A percentile compares a stretch with the other conserved stretches of the same genome.
phyloP scores from a whole-genome alignment of 2,888 invertebrate genomes.

The Cancer borealis region DNA sequence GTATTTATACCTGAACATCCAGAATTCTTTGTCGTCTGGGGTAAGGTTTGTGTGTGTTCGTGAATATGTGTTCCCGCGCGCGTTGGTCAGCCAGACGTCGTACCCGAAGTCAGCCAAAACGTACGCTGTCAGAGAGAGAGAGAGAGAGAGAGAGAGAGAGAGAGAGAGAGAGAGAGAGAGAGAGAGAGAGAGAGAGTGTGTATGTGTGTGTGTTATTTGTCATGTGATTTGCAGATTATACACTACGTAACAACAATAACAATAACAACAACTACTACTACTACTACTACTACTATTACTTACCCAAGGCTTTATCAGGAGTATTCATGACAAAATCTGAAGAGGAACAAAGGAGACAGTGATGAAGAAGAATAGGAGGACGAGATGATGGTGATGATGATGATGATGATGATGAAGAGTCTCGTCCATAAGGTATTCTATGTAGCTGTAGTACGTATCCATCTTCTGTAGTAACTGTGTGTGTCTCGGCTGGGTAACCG shows the following conservation, averaged over 20 bases:
- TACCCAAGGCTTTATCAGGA: conserved; percentile 84
- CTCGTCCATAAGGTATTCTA: conserved; percentile 82
- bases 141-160: no score
- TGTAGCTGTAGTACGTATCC: conserved; percentile 82
- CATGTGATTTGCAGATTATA: no score
- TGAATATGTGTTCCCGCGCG: conserved; percentile 87
- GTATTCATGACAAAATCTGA: conserved; percentile 88
- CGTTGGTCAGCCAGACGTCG: conserved; percentile 91
- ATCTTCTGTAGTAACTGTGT: conserved; percentile 81
- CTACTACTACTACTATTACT: no score
- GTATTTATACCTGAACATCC: conserved; percentile 83
- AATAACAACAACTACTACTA: conserved; percentile 12
- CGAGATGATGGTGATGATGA: no score
- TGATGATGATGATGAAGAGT: not conserved
- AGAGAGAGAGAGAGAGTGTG: no score
- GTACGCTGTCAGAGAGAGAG: no score
- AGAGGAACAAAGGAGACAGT: conserved; percentile 86
- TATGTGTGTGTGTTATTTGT: no score
- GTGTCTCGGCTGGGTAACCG: conserved; percentile 81
- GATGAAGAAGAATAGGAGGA: conserved; percentile 80
- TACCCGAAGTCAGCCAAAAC: no score
- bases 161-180: conserved; percentile 30
- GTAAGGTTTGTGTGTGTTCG: conserved; percentile 82
- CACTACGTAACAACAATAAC: not conserved
- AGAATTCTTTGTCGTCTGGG: conserved; percentile 83